A percentile compares a stretch with the other conserved stretches of the same genome.
phyloP scores from a whole-genome alignment of 1,140 invertebrate genomes.

The Sinonovacula constricta region DNA sequence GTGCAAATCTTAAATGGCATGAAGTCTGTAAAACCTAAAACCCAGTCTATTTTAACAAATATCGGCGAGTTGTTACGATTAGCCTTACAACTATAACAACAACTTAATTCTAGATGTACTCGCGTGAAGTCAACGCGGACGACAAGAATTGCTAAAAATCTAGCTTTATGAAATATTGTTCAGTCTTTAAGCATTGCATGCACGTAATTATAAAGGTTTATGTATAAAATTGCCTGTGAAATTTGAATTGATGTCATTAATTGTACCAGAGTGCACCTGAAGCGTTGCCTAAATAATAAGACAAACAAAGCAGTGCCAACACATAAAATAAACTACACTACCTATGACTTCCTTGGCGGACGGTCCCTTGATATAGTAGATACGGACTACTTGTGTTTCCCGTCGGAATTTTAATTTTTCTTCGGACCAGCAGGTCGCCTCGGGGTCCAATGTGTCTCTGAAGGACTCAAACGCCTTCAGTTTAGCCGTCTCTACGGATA shows the following conservation, averaged over 20 bases:
- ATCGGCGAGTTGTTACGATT: too few species aligned
- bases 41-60: too few species aligned
- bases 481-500: constrained; percentile 54
- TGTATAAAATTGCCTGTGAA: neutral
- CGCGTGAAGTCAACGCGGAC: too few species aligned
- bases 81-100: too few species aligned
- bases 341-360: constrained; percentile 49
- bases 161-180: too few species aligned
- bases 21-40: too few species aligned
- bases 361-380: constrained; percentile 53
- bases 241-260: neutral
- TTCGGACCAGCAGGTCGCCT: constrained; percentile 53
- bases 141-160: too few species aligned
- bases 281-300: neutral
- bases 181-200: neutral
- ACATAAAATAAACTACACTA: too few species aligned
- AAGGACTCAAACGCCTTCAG: constrained; percentile 48
- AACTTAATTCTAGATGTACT: too few species aligned
- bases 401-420: constrained; percentile 31
- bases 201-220: neutral
- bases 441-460: constrained; percentile 41
- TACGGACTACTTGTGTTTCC: constrained; percentile 52
- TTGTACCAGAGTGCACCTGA: neutral
- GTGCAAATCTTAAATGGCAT: too few species aligned
- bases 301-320: too few species aligned